A percentile compares a stretch with the other conserved stretches of the same genome.
Evolutionary conservation across 2,888 invertebrate genomes (phyloP).

Genomic region (Troglohyphantes excavatus): DNA sequence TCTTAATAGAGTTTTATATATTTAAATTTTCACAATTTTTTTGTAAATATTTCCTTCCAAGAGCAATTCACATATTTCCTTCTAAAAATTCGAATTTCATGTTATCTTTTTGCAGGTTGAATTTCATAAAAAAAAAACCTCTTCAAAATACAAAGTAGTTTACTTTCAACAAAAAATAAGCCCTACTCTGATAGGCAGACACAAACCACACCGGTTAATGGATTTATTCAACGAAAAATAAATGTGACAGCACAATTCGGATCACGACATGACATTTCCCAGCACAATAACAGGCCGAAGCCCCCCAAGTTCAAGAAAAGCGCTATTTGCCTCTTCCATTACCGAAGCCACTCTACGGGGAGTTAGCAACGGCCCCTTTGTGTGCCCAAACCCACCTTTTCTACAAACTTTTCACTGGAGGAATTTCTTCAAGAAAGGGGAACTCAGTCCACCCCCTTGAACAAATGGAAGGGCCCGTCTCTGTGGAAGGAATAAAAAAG

Average conservation of each 20-base stretch:
- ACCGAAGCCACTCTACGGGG: conserved; percentile 16
- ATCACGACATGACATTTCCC: background rate
- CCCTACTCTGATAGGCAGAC: background rate
- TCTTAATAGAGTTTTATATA: too few species aligned
- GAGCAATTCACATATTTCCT: too few species aligned
- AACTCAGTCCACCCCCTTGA: background rate
- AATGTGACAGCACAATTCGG: conserved; percentile 1
- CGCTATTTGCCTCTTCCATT: conserved; percentile 48
- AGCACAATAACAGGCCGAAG: conserved; percentile 15
- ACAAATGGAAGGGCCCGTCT: background rate
- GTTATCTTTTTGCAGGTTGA: too few species aligned
- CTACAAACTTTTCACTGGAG: background rate
- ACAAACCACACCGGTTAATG: conserved; percentile 14
- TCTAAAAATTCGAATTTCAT: too few species aligned
- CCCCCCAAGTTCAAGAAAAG: conserved; percentile 11
- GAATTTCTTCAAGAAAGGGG: conserved; percentile 3
- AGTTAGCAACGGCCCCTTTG: background rate
- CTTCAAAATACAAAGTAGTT: too few species aligned
- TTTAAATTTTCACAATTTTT: too few species aligned
- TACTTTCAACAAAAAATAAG: too few species aligned
- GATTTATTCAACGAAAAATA: background rate
- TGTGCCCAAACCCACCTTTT: conserved; percentile 8
- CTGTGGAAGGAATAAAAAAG: conserved; percentile 6
- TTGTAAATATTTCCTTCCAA: too few species aligned
- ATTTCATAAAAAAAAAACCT: too few species aligned